Percentiles rank a stretch among this genome's conserved stretches.
Conservation (phyloP, 1,140 invertebrate species). For the Drosophila novamexicana region DNA sequence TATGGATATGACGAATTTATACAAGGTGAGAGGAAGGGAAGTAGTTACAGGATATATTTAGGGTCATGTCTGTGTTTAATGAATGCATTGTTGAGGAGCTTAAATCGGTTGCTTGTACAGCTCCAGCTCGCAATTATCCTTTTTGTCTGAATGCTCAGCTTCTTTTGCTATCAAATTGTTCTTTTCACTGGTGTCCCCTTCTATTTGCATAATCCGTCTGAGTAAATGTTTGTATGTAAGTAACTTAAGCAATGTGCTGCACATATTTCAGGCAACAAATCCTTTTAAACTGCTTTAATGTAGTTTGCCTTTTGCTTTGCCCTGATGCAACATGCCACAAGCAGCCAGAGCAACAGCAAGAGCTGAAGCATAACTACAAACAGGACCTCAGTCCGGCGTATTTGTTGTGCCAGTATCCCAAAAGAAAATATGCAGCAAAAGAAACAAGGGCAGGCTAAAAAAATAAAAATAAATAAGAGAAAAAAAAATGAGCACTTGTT, state of each 20-base stretch:
- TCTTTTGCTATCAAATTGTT: slow-evolving; percentile 28
- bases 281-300: slow-evolving; percentile 49
- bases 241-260: slow-evolving; percentile 33
- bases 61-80: no score
- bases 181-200: slow-evolving; percentile 25
- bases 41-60: no score
- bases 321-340: slow-evolving; percentile 47
- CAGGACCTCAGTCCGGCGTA: slow-evolving; percentile 29
- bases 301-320: slow-evolving; percentile 40
- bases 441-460: slow-evolving; percentile 20
- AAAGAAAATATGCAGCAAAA: slow-evolving; percentile 52
- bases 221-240: slow-evolving; percentile 25
- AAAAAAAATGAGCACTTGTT: slow-evolving; percentile 77
- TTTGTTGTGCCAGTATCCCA: slow-evolving; percentile 45
- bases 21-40: no score
- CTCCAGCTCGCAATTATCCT: not conserved
- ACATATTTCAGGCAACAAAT: slow-evolving; percentile 45
- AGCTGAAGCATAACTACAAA: slow-evolving; percentile 20
- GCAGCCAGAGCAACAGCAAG: slow-evolving; percentile 13
- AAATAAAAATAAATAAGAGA: slow-evolving; percentile 38
- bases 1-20: no score
- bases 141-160: not conserved
- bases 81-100: no score
- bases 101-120: not conserved
- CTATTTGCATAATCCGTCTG: slow-evolving; percentile 45